Conservation (phyloP, 2,888 invertebrate species). For the Azorinus chamasolen region DNA sequence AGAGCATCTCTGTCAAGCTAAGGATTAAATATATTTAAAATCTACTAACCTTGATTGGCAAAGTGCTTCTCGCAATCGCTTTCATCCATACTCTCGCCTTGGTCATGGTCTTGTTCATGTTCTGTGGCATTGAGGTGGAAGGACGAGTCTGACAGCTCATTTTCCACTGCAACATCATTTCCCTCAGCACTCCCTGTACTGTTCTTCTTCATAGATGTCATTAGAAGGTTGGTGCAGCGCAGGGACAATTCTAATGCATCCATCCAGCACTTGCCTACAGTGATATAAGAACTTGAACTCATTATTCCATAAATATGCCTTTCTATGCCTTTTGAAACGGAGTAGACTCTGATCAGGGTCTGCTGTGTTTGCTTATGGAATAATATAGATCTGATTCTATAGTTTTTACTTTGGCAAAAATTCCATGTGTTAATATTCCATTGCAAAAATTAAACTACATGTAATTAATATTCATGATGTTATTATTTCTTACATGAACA, state of each 20-base stretch:
- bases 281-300: background rate
- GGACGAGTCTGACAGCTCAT: constrained; percentile 60
- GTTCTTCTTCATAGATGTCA: constrained; percentile 89
- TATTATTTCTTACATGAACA: too few relatives aligned
- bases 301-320: too few relatives aligned
- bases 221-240: constrained; percentile 92
- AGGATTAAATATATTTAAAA: too few relatives aligned
- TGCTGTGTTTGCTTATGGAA: too few relatives aligned
- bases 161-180: constrained; percentile 37
- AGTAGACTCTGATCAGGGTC: too few relatives aligned
- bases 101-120: constrained; percentile 37
- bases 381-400: too few relatives aligned
- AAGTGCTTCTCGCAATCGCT: constrained; percentile 96
- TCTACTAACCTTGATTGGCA: constrained; percentile 87
- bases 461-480: too few relatives aligned
- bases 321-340: too few relatives aligned
- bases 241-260: constrained; percentile 96
- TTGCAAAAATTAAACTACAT: too few relatives aligned
- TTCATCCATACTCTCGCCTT: constrained; percentile 88
- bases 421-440: too few relatives aligned
- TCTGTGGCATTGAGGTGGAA: constrained; percentile 42
- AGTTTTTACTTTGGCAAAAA: too few relatives aligned
- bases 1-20: too few relatives aligned
- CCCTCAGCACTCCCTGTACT: constrained; percentile 61
- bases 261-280: constrained; percentile 94